Percentiles rank a stretch among this genome's conserved stretches.
Conservation (phyloP, 1,140 invertebrate species). For the Macrobrachium rosenbergii region DNA sequence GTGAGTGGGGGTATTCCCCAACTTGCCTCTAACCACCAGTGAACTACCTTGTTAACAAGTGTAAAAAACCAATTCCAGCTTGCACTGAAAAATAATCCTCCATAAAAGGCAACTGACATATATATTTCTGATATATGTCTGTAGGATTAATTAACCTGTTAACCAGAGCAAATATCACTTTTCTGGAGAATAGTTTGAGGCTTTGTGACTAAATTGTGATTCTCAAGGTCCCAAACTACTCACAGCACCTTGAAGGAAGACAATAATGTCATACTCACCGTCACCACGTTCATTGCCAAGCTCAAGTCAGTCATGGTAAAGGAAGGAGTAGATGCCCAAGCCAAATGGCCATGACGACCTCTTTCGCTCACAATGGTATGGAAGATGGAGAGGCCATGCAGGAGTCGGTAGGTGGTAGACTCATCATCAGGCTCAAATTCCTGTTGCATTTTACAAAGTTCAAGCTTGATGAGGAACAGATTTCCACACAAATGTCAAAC, state of each 20-base stretch:
- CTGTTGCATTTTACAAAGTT: background rate
- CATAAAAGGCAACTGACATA: no score
- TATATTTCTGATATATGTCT: no score
- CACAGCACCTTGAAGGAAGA: background rate
- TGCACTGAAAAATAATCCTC: no score
- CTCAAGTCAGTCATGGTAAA: slow-evolving; percentile 46
- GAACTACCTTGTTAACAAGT: no score
- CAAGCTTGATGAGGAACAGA: no score
- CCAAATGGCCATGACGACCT: slow-evolving; percentile 52
- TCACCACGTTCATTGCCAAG: slow-evolving; percentile 41
- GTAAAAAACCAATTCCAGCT: no score
- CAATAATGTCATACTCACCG: slow-evolving; percentile 9
- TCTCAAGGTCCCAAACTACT: background rate
- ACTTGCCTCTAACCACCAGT: no score
- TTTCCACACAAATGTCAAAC: no score
- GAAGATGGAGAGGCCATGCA: slow-evolving; percentile 74
- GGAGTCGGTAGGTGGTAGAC: slow-evolving; percentile 64
- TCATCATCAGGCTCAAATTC: slow-evolving; percentile 46
- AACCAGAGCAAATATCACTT: no score
- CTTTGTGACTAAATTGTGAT: background rate
- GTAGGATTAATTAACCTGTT: no score
- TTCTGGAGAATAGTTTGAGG: no score
- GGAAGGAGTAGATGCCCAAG: slow-evolving; percentile 55
- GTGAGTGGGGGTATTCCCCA: no score
- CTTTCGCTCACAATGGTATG: slow-evolving; percentile 70